Evolutionary conservation across 1,140 invertebrate genomes (phyloP), one percentile per base, ranked within the genome.

Genomic region (Drosophila lini): DNA sequence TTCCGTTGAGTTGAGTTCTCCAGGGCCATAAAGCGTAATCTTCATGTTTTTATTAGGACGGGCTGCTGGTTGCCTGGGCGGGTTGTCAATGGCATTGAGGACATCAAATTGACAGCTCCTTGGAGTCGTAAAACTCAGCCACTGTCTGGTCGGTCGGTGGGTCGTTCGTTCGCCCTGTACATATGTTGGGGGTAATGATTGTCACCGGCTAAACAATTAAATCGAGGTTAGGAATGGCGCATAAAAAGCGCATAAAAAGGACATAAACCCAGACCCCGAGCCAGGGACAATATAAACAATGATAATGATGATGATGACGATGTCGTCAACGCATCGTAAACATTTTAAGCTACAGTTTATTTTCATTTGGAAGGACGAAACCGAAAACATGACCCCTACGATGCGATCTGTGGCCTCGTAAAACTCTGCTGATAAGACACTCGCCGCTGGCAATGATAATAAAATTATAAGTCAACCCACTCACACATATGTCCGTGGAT

Each of bases 151-250:
- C 34, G 13, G 19, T 47, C 44, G 13, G 42, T 7, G 13, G 5
- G 22, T 9, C 6, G 44, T 22, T 16, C 7, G 5, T 13, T 28
- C 25, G 25, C 25, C 25, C 25, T 9, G 31, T 79, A 69, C 82
- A 86, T 86, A 86, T 86, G 81, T 81, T 86, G 82, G 77, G 77
- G 59, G 78, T 65, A 80, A 89, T 88, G 80, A 88, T 89, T 92
- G 91, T 92, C 91, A 92, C 91, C 91, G 91, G 91, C 84, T 92
- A 92, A 92, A 91, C 91, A 92, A 92, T 92, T 92, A 92, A 92
- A 92, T 92, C 91, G 91, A 92, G 91, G 91, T 92, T 92, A 86
- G 85, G 44, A 92, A 92, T 91, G 80, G 83, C 73, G 80, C 88
- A 91, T 91, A 91, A 91, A 91, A 91, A 91, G 61, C 81, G 71